Conservation (phyloP, 2,113 vertebrate species). For the Prunella fulvescens region DNA sequence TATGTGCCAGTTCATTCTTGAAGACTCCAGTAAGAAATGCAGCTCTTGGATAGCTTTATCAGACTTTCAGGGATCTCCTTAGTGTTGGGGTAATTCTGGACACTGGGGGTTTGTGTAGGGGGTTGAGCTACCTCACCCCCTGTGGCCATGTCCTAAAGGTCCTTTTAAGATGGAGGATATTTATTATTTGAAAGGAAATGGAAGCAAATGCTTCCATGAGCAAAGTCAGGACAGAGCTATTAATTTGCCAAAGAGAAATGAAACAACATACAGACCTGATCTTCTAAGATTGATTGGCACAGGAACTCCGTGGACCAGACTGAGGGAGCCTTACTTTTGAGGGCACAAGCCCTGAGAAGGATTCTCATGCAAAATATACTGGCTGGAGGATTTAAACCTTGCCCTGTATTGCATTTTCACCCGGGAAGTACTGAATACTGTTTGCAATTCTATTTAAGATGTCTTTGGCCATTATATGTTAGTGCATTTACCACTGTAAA, state of each 20-base stretch:
- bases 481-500: neutral
- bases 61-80: neutral
- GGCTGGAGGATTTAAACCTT: neutral
- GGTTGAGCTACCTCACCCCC: neutral
- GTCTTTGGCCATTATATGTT: neutral
- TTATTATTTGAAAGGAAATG: neutral
- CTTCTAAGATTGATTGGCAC: neutral
- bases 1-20: neutral
- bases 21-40: neutral
- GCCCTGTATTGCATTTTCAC: neutral
- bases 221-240: neutral
- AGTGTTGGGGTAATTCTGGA: neutral
- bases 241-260: neutral
- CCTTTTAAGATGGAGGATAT: neutral
- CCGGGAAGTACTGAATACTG: neutral
- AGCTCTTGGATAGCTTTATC: neutral
- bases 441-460: neutral
- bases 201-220: neutral
- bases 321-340: neutral
- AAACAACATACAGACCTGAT: neutral
- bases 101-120: neutral
- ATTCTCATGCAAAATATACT: neutral
- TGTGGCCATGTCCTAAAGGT: neutral
- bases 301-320: neutral
- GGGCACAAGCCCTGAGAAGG: neutral